Percentiles rank a stretch among this genome's conserved stretches.
These are phyloP conservation scores for Pachliopta kotzebuea DNA, from an alignment of 2,888 invertebrate genomes.

Conservation along the genomic window DNA sequence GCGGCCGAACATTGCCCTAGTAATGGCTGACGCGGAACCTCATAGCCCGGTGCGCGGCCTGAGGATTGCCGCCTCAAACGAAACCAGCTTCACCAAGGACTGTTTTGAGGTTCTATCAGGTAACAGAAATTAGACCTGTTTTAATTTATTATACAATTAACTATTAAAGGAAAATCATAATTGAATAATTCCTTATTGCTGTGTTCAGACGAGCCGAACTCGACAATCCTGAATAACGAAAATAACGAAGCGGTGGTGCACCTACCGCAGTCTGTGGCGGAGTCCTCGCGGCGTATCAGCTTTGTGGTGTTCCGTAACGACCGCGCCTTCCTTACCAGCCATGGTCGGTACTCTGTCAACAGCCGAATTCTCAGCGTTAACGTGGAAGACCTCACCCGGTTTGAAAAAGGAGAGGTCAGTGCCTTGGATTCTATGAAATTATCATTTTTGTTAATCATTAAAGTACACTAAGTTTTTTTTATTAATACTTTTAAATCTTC, in stretches of 20 bases:
- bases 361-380: constrained; percentile 75
- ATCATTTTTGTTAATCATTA: too few species aligned
- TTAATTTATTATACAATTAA: too few species aligned
- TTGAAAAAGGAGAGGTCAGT: constrained; percentile 59
- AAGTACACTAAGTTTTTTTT: too few species aligned
- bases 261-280: constrained; percentile 56
- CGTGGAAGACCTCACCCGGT: constrained; percentile 58
- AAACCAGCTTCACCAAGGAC: constrained; percentile 47
- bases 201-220: constrained; percentile 47
- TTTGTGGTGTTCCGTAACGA: constrained; percentile 73
- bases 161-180: too few species aligned
- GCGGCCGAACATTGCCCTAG: constrained; percentile 57
- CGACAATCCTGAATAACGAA: constrained; percentile 43
- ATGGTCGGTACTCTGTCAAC: constrained; percentile 46
- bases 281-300: constrained; percentile 55
- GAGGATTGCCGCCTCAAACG: constrained; percentile 48
- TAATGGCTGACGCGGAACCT: constrained; percentile 57
- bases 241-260: constrained; percentile 62
- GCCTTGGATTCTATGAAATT: not conserved
- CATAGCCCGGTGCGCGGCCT: constrained; percentile 55
- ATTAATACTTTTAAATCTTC: too few species aligned
- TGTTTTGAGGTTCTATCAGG: constrained; percentile 61
- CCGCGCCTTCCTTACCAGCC: constrained; percentile 55
- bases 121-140: not conserved
- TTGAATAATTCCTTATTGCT: too few species aligned